Evolutionary conservation across 2,797 vertebrate species (phyloP), one percentile per base, ranked within the genome.

Genomic region (Ciconia nigra): DNA sequence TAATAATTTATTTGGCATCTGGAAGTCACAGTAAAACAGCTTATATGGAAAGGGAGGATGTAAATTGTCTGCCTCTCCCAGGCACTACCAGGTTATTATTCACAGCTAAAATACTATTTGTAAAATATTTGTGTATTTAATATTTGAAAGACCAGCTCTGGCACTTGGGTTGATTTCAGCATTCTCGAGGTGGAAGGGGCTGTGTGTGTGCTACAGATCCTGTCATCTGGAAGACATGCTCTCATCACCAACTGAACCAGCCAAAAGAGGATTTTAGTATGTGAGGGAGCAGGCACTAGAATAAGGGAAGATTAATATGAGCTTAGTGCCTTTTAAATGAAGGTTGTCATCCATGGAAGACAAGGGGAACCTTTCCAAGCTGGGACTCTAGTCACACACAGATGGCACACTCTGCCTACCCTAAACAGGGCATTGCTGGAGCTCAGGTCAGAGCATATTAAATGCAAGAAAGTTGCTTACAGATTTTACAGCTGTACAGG

Each of bases 1-100:
- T 96, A 97, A 98, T 94, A 95, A 93, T 94, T 79, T 81, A 96
- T 73, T 92, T 95, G 66, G 79, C 83, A 90, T 96, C 92, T 93
- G 81, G 89, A 95, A 93, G 52, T 69, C 91, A 78, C 70, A 71
- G 87, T 39, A 89, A 79, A 95, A 91, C 78, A 91, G 67, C 81
- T 96, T 81, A 67, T 70, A 87, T 66, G 63, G 57, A 95, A 97
- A 92, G 62, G 31, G 70, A 84, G 49, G 71, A 90, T 87, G 71
- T 71, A 92, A 95, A 96, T 65, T 42, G 47, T 51, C 81, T 89
- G 74, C 78, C 54, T 93, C 90, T 96, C 93, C 81, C 77, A 93
- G 65, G 87, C 89, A 93, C 46, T 76, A 93, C 37, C 24, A 62
- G n/a, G 79, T 87, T 62, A 83, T 95, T 87, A 87, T 74, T 90